Evolutionary conservation across 1,140 invertebrate species (phyloP), one percentile per base, ranked within the genome.

Genomic region (Orussus abietinus): DNA sequence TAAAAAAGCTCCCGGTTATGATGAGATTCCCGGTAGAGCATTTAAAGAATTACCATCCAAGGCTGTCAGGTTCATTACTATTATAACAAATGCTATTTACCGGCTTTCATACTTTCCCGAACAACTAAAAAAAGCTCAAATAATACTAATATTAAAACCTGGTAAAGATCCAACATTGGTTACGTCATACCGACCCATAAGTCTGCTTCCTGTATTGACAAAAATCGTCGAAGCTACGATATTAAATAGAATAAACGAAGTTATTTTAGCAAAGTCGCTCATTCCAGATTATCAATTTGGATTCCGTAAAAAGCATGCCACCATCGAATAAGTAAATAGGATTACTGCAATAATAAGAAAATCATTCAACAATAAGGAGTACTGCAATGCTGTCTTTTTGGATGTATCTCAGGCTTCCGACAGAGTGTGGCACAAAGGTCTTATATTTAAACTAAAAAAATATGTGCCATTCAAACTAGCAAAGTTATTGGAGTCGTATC

Each of bases 251-350:
- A 41, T 34, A 3, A 33, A 34, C 15, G 9, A 2, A 20, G 22
- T 20, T 4, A 22, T 33, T 1, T 10, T 17, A 9, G 1, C 20
- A 3, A 34, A 14, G 2, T 5, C 26, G 4, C 19, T 34, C 1
- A 42, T 42, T 2, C 30, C 29, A 1, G 11, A 9, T 1, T 21
- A 38, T 11, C 35, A 45, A n/a, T 45, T 45, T 5, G 35, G 29
- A 2, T 33, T 38, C 5, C 15, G 57, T 9, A 34, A 49, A 42
- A 36, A 47, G 3, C 55, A 62, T 32, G 31, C 42, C 5, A 64
- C 54, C 0, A 42, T 45, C 14, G 51, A 66, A 37, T 52, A 64
- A 49, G 38, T 55, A 2, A 48, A 62, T 12, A 37, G 49, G 25
- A 12, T 51, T 15, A 37, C 29, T 2, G 44, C 53, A 6, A 38